Evolutionary conservation across 2,888 invertebrate genomes (phyloP).

Genomic region (Drosophila demipolita): DNA sequence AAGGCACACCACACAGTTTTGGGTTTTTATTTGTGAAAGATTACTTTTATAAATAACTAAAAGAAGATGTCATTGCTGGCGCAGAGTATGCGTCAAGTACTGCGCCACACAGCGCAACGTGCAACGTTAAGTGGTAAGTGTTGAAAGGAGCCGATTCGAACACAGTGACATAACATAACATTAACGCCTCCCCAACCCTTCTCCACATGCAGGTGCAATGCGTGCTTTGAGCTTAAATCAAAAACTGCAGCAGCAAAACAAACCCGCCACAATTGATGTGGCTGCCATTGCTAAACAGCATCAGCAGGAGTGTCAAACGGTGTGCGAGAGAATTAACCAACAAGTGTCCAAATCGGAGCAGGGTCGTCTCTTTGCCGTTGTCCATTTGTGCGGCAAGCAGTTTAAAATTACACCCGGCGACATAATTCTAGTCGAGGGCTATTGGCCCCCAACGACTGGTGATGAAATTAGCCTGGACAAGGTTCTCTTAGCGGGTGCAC

Average conservation of each 20-base stretch:
- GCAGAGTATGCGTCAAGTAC: constrained; percentile 59
- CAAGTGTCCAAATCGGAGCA: constrained; percentile 68
- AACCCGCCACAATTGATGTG: constrained; percentile 42
- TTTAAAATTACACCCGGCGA: constrained; percentile 95
- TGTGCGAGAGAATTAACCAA: constrained; percentile 79
- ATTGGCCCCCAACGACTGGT: constrained; percentile 93
- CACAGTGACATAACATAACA: constrained; percentile 69
- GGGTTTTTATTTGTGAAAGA: neutral
- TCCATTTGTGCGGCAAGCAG: constrained; percentile 93
- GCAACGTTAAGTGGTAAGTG: constrained; percentile 60
- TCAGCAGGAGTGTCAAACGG: constrained; percentile 61
- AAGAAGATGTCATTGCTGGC: constrained; percentile 70
- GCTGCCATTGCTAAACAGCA: constrained; percentile 59
- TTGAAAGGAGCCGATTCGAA: neutral
- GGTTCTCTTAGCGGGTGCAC: constrained; percentile 91
- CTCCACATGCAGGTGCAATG: constrained; percentile 64
- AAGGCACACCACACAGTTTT: constrained; percentile 3
- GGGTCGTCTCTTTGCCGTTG: constrained; percentile 89
- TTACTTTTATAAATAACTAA: neutral
- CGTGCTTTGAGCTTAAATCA: constrained; percentile 72
- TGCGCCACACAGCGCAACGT: constrained; percentile 60
- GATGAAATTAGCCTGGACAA: constrained; percentile 93
- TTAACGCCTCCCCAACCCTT: constrained; percentile 4
- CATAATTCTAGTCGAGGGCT: constrained; percentile 92
- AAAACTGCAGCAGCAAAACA: constrained; percentile 61